Conservation (phyloP, 2,797 vertebrate genomes). For the Kryptolebias ocellatus region DNA sequence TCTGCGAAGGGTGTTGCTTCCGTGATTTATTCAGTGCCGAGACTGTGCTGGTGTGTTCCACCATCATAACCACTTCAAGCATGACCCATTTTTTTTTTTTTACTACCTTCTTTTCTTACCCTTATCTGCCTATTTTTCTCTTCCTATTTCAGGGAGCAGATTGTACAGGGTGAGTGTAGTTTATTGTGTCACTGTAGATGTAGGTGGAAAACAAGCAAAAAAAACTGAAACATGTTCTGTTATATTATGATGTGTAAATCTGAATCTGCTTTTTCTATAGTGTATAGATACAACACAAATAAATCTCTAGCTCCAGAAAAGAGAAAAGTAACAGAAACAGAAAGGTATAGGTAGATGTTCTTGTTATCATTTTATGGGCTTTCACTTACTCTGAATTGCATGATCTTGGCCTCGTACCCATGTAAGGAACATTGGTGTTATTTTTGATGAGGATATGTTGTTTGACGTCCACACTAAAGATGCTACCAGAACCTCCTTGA, state of each 20-base stretch:
- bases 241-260: background rate
- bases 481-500: too few relatives aligned
- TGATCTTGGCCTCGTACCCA: too few relatives aligned
- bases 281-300: background rate
- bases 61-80: slow-evolving; percentile 66
- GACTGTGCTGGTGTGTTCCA: slow-evolving; percentile 63
- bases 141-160: slow-evolving; percentile 28
- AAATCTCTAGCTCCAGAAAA: too few relatives aligned
- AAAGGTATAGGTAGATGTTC: too few relatives aligned
- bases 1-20: slow-evolving; percentile 66
- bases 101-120: slow-evolving; percentile 7
- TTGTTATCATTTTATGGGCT: too few relatives aligned
- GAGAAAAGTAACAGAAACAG: too few relatives aligned
- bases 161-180: slow-evolving; percentile 31
- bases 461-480: too few relatives aligned
- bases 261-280: background rate
- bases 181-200: slow-evolving; percentile 46
- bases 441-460: too few relatives aligned
- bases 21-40: slow-evolving; percentile 65
- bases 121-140: slow-evolving; percentile 14
- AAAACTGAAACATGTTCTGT: background rate
- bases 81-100: slow-evolving; percentile 71
- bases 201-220: slow-evolving; percentile 2
- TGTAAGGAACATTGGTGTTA: too few relatives aligned
- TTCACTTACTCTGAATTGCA: too few relatives aligned